A percentile compares a stretch with the other conserved stretches of the same genome.
These are phyloP conservation scores for Brachypteracias leptosomus DNA, from an alignment of 2,113 vertebrate genomes.

Conservation along the genomic window DNA sequence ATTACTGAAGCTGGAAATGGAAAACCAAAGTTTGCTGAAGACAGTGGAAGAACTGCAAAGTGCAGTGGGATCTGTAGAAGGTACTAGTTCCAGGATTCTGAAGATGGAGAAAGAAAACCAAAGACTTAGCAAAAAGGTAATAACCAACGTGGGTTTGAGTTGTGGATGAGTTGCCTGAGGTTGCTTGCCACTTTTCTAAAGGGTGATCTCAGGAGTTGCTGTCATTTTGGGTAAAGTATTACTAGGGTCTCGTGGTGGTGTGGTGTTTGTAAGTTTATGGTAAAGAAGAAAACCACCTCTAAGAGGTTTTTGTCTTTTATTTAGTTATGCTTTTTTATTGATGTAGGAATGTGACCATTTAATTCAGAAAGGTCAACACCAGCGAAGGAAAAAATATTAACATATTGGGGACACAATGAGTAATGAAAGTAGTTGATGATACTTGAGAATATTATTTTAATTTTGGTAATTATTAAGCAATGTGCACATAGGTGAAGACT, in stretches of 20 bases:
- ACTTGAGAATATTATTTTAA: not conserved
- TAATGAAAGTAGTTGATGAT: not conserved
- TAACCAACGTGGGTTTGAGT: not conserved
- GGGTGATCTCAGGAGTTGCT: not conserved
- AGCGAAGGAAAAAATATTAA: not conserved
- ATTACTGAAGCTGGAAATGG: slow-evolving; percentile 94
- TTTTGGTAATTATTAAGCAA: not conserved
- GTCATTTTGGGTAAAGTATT: not conserved
- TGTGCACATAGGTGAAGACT: not conserved
- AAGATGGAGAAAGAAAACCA: slow-evolving; percentile 91
- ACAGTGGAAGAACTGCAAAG: slow-evolving; percentile 89
- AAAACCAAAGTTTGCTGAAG: slow-evolving; percentile 94
- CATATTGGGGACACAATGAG: not conserved
- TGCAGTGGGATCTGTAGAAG: slow-evolving; percentile 74
- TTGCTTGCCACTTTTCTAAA: not conserved
- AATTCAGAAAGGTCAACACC: not conserved
- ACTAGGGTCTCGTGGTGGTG: not conserved
- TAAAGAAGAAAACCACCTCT: not conserved
- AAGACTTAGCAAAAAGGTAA: slow-evolving; percentile 88
- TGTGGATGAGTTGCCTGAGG: not conserved
- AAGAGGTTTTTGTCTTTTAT: not conserved
- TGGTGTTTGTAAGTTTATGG: not conserved
- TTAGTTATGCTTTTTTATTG: not conserved
- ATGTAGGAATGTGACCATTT: not conserved
- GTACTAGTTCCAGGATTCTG: slow-evolving; percentile 77